Conservation (phyloP, 2,888 invertebrate genomes). For the Loripinus fragilis region DNA sequence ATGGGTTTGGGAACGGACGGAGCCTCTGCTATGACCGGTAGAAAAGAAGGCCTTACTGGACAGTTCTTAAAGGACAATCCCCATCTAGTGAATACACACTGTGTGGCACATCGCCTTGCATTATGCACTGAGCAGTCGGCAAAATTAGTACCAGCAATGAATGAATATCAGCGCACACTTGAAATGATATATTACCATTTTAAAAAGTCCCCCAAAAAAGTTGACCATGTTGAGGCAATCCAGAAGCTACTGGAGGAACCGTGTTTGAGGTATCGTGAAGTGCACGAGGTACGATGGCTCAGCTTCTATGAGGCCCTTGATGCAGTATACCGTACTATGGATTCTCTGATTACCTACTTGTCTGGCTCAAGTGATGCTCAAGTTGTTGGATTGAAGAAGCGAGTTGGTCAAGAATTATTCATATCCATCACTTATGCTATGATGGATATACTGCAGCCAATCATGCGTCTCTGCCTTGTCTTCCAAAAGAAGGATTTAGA, state of each 20-base stretch:
- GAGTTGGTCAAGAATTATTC: slow-evolving; percentile 44
- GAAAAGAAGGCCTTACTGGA: slow-evolving; percentile 47
- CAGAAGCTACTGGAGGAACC: slow-evolving; percentile 53
- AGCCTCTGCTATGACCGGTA: slow-evolving; percentile 49
- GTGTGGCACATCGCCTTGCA: slow-evolving; percentile 48
- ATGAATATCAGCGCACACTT: slow-evolving; percentile 34
- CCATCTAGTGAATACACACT: slow-evolving; percentile 53
- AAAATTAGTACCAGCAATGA: slow-evolving; percentile 38
- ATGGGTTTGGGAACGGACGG: slow-evolving; percentile 57
- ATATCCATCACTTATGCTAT: slow-evolving; percentile 35
- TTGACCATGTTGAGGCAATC: slow-evolving; percentile 29
- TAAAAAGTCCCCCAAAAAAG: slow-evolving; percentile 37
- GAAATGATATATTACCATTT: slow-evolving; percentile 48
- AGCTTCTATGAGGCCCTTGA: slow-evolving; percentile 11
- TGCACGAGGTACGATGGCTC: slow-evolving; percentile 30
- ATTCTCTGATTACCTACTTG: slow-evolving; percentile 10
- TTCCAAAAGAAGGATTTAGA: slow-evolving; percentile 1
- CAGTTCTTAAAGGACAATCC: slow-evolving; percentile 42
- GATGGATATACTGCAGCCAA: slow-evolving; percentile 44
- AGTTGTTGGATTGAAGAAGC: slow-evolving; percentile 44
- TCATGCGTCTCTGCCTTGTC: neutral
- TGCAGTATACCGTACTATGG: neutral
- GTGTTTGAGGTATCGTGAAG: slow-evolving; percentile 40
- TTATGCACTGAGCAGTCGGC: slow-evolving; percentile 52
- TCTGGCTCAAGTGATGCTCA: slow-evolving; percentile 39